Percentiles rank a stretch among this genome's conserved stretches.
Evolutionary conservation across 2,113 vertebrate species (phyloP).

Genomic region (Xenopus laevis): DNA sequence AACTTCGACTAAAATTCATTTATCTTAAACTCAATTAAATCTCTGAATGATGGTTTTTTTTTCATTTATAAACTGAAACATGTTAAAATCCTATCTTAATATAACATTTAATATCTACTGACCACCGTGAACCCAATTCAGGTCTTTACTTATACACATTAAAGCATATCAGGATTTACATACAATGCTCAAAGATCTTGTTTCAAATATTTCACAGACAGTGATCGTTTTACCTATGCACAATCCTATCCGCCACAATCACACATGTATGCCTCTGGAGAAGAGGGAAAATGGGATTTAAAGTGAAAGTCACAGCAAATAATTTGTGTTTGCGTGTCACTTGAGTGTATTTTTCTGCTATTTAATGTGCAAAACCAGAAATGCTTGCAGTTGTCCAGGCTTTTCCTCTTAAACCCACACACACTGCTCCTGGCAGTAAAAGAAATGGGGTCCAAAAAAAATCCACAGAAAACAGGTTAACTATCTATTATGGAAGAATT

Average conservation of each 20-base stretch:
- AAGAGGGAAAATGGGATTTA: conserved; percentile 1
- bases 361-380: conserved; percentile 44
- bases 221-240: conserved; percentile 38
- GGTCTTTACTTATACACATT: conserved; percentile 51
- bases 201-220: conserved; percentile 54
- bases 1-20: conserved; percentile 31
- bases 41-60: conserved; percentile 27
- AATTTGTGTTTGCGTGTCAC: conserved; percentile 35
- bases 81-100: conserved; percentile 21
- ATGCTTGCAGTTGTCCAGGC: conserved; percentile 39
- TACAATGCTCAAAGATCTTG: conserved; percentile 56
- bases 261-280: conserved; percentile 16
- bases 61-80: conserved; percentile 18
- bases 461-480: conserved; percentile 6
- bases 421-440: conserved; percentile 35
- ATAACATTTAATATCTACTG: conserved; percentile 27
- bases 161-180: conserved; percentile 60
- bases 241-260: conserved; percentile 23
- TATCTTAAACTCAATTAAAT: conserved; percentile 14
- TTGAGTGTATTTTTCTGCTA: conserved; percentile 14
- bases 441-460: conserved; percentile 9
- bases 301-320: conserved; percentile 20
- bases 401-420: conserved; percentile 27
- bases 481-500: conserved; percentile 28
- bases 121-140: conserved; percentile 60